Conservation (phyloP, 2,888 invertebrate species). For the Lottia gigantea region DNA sequence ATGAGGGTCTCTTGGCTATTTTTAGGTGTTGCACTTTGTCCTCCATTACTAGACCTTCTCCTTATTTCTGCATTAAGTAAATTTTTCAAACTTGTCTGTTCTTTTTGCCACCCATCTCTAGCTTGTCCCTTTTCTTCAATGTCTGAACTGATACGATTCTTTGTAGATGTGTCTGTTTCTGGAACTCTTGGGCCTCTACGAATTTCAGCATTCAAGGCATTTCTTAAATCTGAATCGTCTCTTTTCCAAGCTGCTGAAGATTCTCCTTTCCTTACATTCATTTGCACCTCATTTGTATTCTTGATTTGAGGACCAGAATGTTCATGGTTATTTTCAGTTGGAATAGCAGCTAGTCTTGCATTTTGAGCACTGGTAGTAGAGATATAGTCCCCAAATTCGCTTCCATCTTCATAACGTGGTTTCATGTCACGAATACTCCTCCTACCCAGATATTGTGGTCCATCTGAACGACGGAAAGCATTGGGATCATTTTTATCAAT, state of each 20-base stretch:
- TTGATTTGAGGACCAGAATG: too few relatives aligned
- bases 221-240: too few relatives aligned
- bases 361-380: neutral
- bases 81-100: slow-evolving; percentile 8
- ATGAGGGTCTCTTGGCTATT: slow-evolving; percentile 24
- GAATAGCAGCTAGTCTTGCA: neutral
- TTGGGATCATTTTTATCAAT: slow-evolving; percentile 15
- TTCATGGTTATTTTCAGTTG: too few relatives aligned
- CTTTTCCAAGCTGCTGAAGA: too few relatives aligned
- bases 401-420: neutral
- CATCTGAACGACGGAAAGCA: neutral
- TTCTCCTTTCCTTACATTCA: too few relatives aligned
- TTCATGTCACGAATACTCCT: neutral
- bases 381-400: neutral
- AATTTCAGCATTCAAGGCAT: too few relatives aligned
- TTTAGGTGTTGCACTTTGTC: neutral
- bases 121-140: neutral
- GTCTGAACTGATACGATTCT: neutral
- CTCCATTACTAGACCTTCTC: slow-evolving; percentile 8
- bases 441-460: neutral
- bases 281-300: too few relatives aligned
- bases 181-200: too few relatives aligned
- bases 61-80: slow-evolving; percentile 12
- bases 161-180: too few relatives aligned
- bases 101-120: slow-evolving; percentile 12